Evolutionary conservation across 2,888 invertebrate genomes (phyloP), one percentile per base, ranked within the genome.

Genomic region (Cryptus viduatorius): DNA sequence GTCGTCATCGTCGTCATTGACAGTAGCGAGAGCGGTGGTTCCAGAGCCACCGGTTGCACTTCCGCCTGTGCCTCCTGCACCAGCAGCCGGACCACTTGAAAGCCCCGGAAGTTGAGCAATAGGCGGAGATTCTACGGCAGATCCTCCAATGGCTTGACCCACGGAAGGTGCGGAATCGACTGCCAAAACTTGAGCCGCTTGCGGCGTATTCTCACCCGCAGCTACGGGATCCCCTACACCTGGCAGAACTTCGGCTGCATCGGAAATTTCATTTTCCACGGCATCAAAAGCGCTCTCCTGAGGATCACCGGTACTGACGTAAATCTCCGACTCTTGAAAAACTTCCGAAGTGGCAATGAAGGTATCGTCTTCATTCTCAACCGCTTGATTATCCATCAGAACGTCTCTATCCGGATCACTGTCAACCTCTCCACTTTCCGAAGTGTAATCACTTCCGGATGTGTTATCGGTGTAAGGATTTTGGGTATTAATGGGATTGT

Each of bases 1-100:
- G 68, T 95, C 95, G 44, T 94, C 94, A n/a, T n/a, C n/a, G 56
- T 94, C 85, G 42, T 83, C 77, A 48, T 81, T 82, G 24, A 77
- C 53, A 1, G 84, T 71, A 3, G 83, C 69, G 4, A 87, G 46
- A 16, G 86, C 86, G 5, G 89, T 87, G 5, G 86, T 79, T 46
- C 29, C 83, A 0, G 84, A 50, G 4, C 67, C 46, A 81, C 69
- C 76, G 12, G 67, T 73, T 48, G 68, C 64, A 53, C 71, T 83
- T 29, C 78, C 59, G 14, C 78, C 82, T 12, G 73, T 59, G n/a
- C n/a, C 69, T 0, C n/a, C 69, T 0, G 68, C 44, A 14, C 12
- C 72, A 16, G 65, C 56, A 53, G 79, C 83, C 12, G 77, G 31
- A 46, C 67, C 24, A 10, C 37, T 64, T 0, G 79, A 10, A 31